Conservation (phyloP, 2,888 invertebrate species). For the Brachyopa scutellaris region DNA sequence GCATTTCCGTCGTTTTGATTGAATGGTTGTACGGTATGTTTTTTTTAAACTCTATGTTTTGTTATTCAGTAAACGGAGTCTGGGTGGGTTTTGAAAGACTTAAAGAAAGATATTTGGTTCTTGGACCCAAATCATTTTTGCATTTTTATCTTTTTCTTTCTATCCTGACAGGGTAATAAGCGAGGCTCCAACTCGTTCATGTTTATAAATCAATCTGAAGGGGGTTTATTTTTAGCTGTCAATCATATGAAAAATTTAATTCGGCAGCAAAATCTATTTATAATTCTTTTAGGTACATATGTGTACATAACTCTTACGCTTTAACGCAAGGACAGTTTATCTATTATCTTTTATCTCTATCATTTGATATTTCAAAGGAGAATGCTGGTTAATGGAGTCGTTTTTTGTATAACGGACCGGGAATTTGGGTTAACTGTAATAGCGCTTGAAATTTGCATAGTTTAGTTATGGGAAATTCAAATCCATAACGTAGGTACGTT, state of each 20-base stretch:
- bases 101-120: neutral
- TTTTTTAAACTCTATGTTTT: neutral
- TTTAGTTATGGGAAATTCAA: no score
- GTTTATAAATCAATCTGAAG: no score
- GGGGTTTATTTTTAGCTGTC: constrained; percentile 2
- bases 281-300: no score
- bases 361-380: neutral
- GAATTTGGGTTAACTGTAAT: no score
- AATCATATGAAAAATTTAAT: neutral
- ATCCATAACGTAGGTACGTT: no score
- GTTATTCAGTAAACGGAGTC: no score
- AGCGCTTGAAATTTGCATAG: no score
- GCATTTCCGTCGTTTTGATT: constrained; percentile 46
- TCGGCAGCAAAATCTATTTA: neutral
- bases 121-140: constrained; percentile 28
- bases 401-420: no score
- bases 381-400: no score
- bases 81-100: neutral
- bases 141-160: constrained; percentile 1
- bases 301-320: neutral
- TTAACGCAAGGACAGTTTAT: neutral
- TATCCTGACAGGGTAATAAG: neutral
- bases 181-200: no score
- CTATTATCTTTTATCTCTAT: constrained; percentile 10
- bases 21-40: no score